Evolutionary conservation across 2,797 vertebrate genomes (phyloP), one percentile per base, ranked within the genome.

Genomic region (Cossypha heuglini): DNA sequence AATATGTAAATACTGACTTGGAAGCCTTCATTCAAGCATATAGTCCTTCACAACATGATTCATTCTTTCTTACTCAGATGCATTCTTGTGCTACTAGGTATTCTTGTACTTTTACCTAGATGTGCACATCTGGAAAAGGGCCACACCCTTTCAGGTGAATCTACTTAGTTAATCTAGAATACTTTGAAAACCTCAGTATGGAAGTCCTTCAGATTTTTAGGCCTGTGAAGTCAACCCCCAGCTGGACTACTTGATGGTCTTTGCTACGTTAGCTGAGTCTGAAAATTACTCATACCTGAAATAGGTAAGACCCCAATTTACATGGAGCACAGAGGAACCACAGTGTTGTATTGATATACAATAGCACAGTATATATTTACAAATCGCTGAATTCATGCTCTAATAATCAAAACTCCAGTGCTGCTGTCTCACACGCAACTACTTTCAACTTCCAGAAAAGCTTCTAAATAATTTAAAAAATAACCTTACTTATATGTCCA

Each of bases 341-440:
- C 33, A n/a, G 28, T 20, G 49, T 24, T 51, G 25, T 16, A 35
- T 0, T 46, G 33, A 40, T 29, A 61, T 0, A 46, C 13, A 92
- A 18, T 4, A 77, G 20, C 25, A 52, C 25, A 24, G n/a, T 43
- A 33, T 19, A 8, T 38, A 55, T 22, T 77, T 22, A 94, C 8
- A 68, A 75, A 61, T 17, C 0, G 0, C 31, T 55, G 14, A 81
- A 80, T 48, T 84, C 31, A 64, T 19, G 37, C 19, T 48, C 18
- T 25, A 49, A 72, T 40, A 71, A 69, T 24, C 19, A 58, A 76
- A 91, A 58, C 11, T 64, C 35, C 16, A 5, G 29, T 66, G 12
- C 33, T 76, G 14, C 22, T 31, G 12, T 35, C 81, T 75, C 38
- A 68, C 14, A 64, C 0, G 0, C 7, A 72, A 29, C 35, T 61